phyloP scores from a whole-genome alignment of 1,140 invertebrate species.

The Hormaphis cornu region DNA sequence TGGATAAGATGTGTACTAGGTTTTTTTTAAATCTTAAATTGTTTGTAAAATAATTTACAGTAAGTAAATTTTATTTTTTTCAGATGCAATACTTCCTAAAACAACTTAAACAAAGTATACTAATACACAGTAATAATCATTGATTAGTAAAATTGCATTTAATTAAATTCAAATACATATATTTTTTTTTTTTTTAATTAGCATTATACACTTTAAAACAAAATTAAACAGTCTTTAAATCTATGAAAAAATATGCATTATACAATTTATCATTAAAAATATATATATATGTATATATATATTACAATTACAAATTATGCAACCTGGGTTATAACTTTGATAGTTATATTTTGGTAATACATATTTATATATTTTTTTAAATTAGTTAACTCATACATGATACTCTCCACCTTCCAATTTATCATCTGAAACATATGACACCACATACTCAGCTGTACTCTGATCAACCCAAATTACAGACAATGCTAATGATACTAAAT shows the following conservation, averaged over 20 bases:
- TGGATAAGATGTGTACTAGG: too few relatives aligned
- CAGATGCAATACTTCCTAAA: background rate
- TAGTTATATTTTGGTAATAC: too few relatives aligned
- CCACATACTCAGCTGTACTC: constrained; percentile 44
- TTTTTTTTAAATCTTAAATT: too few relatives aligned
- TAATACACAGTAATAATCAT: too few relatives aligned
- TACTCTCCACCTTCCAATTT: constrained; percentile 49
- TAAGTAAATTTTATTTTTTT: too few relatives aligned
- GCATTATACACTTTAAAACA: background rate
- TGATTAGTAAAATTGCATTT: background rate
- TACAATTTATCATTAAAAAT: background rate
- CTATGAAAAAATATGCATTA: background rate
- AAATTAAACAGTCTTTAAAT: background rate
- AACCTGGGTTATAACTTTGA: too few relatives aligned
- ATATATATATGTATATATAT: background rate
- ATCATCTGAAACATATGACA: constrained; percentile 49
- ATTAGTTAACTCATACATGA: constrained; percentile 42
- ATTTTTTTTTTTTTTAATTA: background rate
- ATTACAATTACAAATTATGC: background rate
- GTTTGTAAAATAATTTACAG: too few relatives aligned
- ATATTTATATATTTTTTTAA: too few relatives aligned
- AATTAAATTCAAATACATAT: background rate
- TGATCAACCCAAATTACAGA: constrained; percentile 57
- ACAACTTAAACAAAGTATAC: background rate
- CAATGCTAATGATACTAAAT: constrained; percentile 60